Base-by-base conservation (phyloP, 30 jellyfish, hydroid and myxozoan species). In the Sanderia malayensis region DNA sequence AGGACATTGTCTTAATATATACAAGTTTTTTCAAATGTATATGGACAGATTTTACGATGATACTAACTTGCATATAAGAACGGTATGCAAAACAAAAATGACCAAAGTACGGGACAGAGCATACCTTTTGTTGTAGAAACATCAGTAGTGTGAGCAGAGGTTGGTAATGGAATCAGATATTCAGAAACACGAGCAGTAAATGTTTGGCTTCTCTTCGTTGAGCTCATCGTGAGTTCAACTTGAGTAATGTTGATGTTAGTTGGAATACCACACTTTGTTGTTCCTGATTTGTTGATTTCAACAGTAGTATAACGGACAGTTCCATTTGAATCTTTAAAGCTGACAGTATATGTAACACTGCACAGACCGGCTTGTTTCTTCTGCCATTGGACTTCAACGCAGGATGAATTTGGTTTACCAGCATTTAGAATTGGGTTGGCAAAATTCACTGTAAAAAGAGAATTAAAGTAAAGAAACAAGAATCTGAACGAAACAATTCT, bases 331-430 rank as follows among this genome's bases (percentile, higher is more conserved):
- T 15, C 27, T 49, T 49, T 49, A 24, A 9, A 49, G 24, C 18
- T 49, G 25, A 49, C 64, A 9, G 23, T 15, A 18, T 49, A 49
- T 19, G 64, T 49, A 3, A 49, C 64, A 9, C 24, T 49, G 27
- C 64, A 49, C 6, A 49, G 27, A 9, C 64, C 64, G 18, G 64
- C 8, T 49, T 49, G 25, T 19, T 3, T 49, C 24, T 49, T 49
- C 64, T 49, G 25, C 64, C 64, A 49, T 18, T 49, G 27, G 3
- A 49, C 64, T 19, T 49, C 64, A 11, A 49, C 64, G 18, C 64
- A 49, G 24, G 64, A 9, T 49, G 8, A 24, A 49, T 49, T 49
- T 9, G 64, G 64, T 19, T 49, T 49, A 3, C 64, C 64, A 49
- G 64, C 64, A 49, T 24, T 11, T 8, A 49, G 27, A 19, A 2